phyloP scores from a whole-genome alignment of 2,888 invertebrate genomes.

The Ditylenchus weischeri region DNA sequence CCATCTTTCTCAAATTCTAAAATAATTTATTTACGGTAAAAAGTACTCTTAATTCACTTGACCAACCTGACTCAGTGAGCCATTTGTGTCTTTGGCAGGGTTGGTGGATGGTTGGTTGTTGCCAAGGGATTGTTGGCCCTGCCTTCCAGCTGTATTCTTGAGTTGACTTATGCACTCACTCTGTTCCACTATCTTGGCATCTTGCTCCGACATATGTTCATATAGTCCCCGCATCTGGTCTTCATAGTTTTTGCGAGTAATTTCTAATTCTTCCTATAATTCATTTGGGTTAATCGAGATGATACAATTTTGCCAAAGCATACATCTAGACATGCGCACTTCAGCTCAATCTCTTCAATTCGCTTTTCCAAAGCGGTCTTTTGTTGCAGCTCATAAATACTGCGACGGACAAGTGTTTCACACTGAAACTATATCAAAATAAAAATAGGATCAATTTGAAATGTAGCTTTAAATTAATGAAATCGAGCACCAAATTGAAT shows the following conservation, averaged over 20 bases:
- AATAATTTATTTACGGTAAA: not conserved
- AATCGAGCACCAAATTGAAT: no score
- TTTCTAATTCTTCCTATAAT: constrained; percentile 69
- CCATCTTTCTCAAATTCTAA: constrained; percentile 26
- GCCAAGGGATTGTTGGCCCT: no score
- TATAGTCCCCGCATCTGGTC: constrained; percentile 74
- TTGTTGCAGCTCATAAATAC: constrained; percentile 12
- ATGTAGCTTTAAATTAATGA: no score
- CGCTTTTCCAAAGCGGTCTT: constrained; percentile 16
- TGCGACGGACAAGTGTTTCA: constrained; percentile 22
- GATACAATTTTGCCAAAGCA: not conserved
- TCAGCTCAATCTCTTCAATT: constrained; percentile 18
- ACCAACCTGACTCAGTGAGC: constrained; percentile 7
- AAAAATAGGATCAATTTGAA: no score
- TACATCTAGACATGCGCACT: constrained; percentile 22
- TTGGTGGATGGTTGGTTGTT: constrained; percentile 7
- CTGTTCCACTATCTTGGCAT: constrained; percentile 74
- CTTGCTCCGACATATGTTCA: constrained; percentile 74
- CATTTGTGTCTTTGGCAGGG: not conserved
- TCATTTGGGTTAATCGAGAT: not conserved
- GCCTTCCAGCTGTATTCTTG: not conserved
- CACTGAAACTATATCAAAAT: constrained; percentile 22
- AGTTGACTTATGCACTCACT: constrained; percentile 21
- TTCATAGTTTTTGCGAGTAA: constrained; percentile 69
- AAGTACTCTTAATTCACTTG: not conserved